Percentiles rank a stretch among this genome's conserved stretches.
Evolutionary conservation across 2,797 vertebrate genomes (phyloP).

Genomic region (Limnodromus scolopaceus): DNA sequence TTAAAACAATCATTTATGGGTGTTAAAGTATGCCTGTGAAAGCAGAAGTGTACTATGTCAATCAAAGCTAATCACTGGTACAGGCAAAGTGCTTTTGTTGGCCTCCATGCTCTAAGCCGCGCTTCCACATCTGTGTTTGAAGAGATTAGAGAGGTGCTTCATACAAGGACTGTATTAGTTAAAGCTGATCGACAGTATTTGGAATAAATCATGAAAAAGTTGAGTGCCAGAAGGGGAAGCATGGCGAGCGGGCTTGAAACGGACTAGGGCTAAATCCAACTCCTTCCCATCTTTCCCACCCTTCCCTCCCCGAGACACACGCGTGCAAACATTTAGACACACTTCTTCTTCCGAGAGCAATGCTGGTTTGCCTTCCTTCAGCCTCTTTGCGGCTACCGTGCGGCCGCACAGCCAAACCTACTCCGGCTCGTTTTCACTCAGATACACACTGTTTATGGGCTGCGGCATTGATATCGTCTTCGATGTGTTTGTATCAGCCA

Average conservation of each 20-base stretch:
- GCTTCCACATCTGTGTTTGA: conserved; percentile 85
- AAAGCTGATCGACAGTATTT: conserved; percentile 83
- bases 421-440: not conserved
- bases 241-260: conserved; percentile 53
- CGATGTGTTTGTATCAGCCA: conserved; percentile 63
- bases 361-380: conserved; percentile 12
- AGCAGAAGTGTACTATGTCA: conserved; percentile 81
- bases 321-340: not conserved
- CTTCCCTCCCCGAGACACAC: not conserved
- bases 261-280: conserved; percentile 20
- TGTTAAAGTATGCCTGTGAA: conserved; percentile 77
- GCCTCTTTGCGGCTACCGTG: not conserved
- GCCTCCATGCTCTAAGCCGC: conserved; percentile 81
- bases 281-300: not conserved
- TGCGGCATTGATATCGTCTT: conserved; percentile 1
- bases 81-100: conserved; percentile 83
- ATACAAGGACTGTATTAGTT: conserved; percentile 84
- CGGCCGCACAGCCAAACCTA: not conserved
- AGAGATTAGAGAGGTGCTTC: conserved; percentile 85
- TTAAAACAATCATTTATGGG: conserved; percentile 79
- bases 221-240: conserved; percentile 75
- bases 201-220: conserved; percentile 79
- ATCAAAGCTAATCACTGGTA: conserved; percentile 85
- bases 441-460: conserved; percentile 10
- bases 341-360: conserved; percentile 30